phyloP scores from a whole-genome alignment of 2,888 invertebrate genomes.

The Polymixis lichenea region DNA sequence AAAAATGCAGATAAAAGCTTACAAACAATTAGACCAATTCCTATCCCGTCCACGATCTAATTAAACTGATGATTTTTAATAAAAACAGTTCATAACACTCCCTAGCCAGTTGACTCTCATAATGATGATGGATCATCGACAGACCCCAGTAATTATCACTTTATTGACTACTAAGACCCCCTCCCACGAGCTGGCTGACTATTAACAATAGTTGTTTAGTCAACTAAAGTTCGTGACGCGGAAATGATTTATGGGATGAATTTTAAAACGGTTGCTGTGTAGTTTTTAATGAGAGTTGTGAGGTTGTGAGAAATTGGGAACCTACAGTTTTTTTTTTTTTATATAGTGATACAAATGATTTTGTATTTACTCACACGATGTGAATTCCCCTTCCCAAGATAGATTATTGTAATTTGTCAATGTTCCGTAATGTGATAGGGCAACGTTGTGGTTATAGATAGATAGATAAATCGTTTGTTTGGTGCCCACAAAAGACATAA shows the following conservation, averaged over 20 bases:
- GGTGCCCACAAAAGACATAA: too few relatives aligned
- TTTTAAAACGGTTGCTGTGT: conserved; percentile 50
- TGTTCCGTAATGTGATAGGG: too few relatives aligned
- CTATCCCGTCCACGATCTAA: conserved; percentile 4
- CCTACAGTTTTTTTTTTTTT: not conserved
- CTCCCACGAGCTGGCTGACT: conserved; percentile 66
- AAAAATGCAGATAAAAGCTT: not conserved
- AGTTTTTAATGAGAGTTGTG: conserved; percentile 40
- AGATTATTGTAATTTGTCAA: too few relatives aligned
- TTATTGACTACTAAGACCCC: conserved; percentile 78
- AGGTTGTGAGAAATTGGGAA: not conserved
- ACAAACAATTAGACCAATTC: not conserved
- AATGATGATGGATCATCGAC: conserved; percentile 82
- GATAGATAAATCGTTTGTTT: too few relatives aligned
- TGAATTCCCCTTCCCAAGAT: too few relatives aligned
- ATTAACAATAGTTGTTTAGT: conserved; percentile 76
- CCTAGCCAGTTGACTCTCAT: conserved; percentile 60
- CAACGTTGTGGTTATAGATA: too few relatives aligned
- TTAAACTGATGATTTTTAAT: conserved; percentile 46
- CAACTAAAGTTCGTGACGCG: conserved; percentile 69
- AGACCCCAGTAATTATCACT: conserved; percentile 78
- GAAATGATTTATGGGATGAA: conserved; percentile 76
- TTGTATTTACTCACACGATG: not conserved
- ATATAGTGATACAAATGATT: not conserved
- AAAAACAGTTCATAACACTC: conserved; percentile 47